phyloP scores from a whole-genome alignment of 1,140 invertebrate genomes.

The Leptinotarsa undecemlineata region DNA sequence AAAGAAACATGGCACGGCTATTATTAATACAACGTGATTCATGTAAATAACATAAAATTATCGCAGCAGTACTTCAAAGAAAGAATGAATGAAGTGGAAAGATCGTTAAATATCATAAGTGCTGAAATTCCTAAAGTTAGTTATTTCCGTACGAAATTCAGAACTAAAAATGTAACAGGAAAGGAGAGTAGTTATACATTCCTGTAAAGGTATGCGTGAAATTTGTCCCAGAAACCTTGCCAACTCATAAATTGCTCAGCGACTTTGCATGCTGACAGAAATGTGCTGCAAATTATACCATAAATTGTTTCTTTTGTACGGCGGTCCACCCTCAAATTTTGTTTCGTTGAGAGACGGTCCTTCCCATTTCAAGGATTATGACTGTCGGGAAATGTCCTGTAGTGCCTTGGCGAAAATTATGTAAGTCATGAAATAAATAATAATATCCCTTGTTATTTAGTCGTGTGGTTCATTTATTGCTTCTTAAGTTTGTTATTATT shows the following conservation, averaged over 20 bases:
- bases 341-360: neutral
- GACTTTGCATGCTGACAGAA: slow-evolving; percentile 5
- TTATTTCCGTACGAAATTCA: neutral
- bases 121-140: neutral
- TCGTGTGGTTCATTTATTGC: too few relatives aligned
- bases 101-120: neutral
- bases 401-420: too few relatives aligned
- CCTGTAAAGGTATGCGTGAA: slow-evolving; percentile 22
- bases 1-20: neutral
- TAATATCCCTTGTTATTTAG: too few relatives aligned
- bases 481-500: too few relatives aligned
- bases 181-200: slow-evolving; percentile 19
- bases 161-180: slow-evolving; percentile 4
- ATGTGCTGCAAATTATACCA: slow-evolving; percentile 3
- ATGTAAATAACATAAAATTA: neutral
- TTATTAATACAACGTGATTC: neutral
- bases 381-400: too few relatives aligned
- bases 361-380: too few relatives aligned
- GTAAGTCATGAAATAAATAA: too few relatives aligned
- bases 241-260: slow-evolving; percentile 21
- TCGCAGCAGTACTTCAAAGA: neutral
- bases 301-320: neutral
- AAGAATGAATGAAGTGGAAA: neutral
- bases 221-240: slow-evolving; percentile 27
- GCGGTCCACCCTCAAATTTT: neutral